Evolutionary conservation across 1,140 invertebrate species (phyloP).

Genomic region (Tetranychus cinnabarinus): DNA sequence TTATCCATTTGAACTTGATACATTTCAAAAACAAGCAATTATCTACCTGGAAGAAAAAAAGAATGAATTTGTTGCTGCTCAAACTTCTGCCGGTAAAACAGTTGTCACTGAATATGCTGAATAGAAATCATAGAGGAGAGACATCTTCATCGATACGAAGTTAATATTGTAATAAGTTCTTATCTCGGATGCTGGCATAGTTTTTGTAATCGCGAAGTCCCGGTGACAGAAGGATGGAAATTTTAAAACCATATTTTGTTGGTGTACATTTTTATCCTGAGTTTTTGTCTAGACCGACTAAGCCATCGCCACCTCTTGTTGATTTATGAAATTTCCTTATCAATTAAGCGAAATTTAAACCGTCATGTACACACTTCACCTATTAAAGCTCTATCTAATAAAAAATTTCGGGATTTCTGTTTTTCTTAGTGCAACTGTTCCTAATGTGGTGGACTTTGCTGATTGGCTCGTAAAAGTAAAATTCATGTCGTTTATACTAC

Average conservation of each 20-base stretch:
- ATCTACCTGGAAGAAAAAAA: conserved; percentile 73
- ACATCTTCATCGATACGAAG: too few species aligned
- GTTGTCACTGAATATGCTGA: conserved; percentile 97
- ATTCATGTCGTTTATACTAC: conserved; percentile 83
- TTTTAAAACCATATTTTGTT: too few species aligned
- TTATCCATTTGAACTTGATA: conserved; percentile 64
- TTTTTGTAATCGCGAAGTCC: too few species aligned
- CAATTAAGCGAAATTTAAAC: conserved; percentile 21
- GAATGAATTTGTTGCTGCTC: conserved; percentile 93
- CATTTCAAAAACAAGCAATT: conserved; percentile 89
- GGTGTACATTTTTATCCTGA: too few species aligned
- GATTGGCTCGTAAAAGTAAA: conserved; percentile 81
- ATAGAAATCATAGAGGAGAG: too few species aligned
- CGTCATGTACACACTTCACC: conserved; percentile 93
- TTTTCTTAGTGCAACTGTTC: conserved; percentile 90
- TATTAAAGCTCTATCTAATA: conserved; percentile 96
- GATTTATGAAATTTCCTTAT: conserved; percentile 38
- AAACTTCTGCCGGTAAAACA: conserved; percentile 97
- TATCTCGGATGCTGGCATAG: too few species aligned
- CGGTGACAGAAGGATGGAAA: too few species aligned
- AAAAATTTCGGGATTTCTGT: conserved; percentile 98
- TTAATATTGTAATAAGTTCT: too few species aligned
- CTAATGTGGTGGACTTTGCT: conserved; percentile 86
- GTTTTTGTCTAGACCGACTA: too few species aligned
- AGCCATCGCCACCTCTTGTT: too few species aligned